Percentiles rank a stretch among this genome's conserved stretches.
Conservation (phyloP, 2,113 vertebrate genomes). For the Clupea harengus region DNA sequence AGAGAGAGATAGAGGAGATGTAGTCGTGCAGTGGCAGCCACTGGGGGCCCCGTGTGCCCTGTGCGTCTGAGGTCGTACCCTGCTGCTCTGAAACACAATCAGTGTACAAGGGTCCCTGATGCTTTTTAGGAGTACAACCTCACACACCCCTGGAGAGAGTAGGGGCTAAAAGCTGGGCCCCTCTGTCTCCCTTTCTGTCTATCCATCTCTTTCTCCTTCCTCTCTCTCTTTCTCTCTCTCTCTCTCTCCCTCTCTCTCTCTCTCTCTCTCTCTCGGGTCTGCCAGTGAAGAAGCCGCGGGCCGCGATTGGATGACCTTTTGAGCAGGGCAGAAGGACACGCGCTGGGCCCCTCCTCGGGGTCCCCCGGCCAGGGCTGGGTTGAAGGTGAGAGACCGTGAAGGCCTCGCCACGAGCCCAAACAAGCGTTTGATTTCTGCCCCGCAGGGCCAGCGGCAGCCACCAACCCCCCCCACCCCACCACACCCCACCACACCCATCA, state of each 20-base stretch:
- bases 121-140: conserved; percentile 41
- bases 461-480: conserved; percentile 31
- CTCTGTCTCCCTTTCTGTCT: conserved; percentile 6
- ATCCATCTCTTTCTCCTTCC: conserved; percentile 4
- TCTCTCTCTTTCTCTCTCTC: conserved; percentile 9
- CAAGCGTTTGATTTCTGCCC: conserved; percentile 67
- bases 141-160: conserved; percentile 21
- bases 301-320: conserved; percentile 64
- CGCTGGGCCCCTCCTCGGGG: conserved; percentile 42
- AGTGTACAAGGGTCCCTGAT: conserved; percentile 38
- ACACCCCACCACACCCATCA: conserved; percentile 30
- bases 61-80: not conserved
- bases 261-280: conserved; percentile 20
- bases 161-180: conserved; percentile 39
- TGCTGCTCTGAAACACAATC: conserved; percentile 34
- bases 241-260: not conserved
- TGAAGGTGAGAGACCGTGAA: conserved; percentile 75
- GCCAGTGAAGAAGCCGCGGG: conserved; percentile 16
- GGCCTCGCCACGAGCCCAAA: conserved; percentile 56
- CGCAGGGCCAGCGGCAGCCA: conserved; percentile 52
- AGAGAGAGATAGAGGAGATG: not conserved
- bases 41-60: not conserved
- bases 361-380: conserved; percentile 43
- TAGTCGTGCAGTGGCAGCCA: not conserved
- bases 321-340: conserved; percentile 36